Base-by-base conservation (phyloP, 1,140 invertebrate genomes). In the Helicoverpa armigera region DNA sequence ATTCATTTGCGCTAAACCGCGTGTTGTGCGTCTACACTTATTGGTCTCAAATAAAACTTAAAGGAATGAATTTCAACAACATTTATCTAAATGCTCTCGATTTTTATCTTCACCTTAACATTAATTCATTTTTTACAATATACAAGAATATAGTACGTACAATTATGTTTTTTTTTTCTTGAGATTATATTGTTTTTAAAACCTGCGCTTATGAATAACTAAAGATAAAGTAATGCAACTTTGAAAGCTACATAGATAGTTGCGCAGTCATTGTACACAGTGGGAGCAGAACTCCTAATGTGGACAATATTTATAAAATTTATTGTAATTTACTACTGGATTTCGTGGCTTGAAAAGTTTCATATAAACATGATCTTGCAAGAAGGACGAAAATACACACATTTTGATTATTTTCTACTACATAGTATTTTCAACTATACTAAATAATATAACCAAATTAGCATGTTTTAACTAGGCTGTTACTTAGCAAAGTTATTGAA, bases 61-160 rank as follows among this genome's bases (percentile, higher is more conserved):
- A 84, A 85, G 85, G 85, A 85, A 86, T 82, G 76, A 85, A 86
- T 86, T 82, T 85, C 61, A 81, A 79, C 65, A 72, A 81, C 31
- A 82, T 83, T 43, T 84, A 35, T 84, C 85, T 87, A 91, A 92
- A 91, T 91, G 90, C 87, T 88, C 72, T 58, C 61, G 51, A 65
- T 81, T 67, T 80, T 35, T 60, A 23, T 75, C 48, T 61, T 73
- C 70, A 80, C 72, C 69, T 80, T 73, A 69, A 73, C n/a, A 80
- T 67, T 80, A 80, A 74, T 48, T 58, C 56, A 61, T 75, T 80
- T 80, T 91, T 92, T 91, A 94, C 89, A 94, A 90, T 94, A 93
- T 94, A 94, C 93, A 94, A 94, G 92, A 94, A 94, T 94, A 94
- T 90, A 70, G 67, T 70, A 91, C 84, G 86, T 88, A 89, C 85